These are phyloP conservation scores for Eledone cirrhosa DNA, from an alignment of 2,888 invertebrate species.

Conservation along the genomic window DNA sequence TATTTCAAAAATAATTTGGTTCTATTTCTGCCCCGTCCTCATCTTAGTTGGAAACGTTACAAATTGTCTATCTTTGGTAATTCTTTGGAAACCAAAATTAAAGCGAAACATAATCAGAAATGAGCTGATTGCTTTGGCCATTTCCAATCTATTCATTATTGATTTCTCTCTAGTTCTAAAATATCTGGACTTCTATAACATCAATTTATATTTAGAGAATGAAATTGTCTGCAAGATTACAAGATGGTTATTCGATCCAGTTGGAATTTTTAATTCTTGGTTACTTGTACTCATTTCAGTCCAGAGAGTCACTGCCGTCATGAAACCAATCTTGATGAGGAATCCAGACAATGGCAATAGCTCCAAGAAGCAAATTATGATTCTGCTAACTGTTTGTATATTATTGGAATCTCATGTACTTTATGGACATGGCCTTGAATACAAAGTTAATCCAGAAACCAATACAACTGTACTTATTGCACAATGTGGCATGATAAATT, in stretches of 20 bases:
- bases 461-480: not conserved
- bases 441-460: not conserved
- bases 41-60: not conserved
- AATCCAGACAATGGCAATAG: not conserved
- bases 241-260: not conserved
- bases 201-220: not conserved
- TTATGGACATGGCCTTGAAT: not conserved
- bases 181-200: not conserved
- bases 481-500: not conserved
- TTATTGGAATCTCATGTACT: not conserved
- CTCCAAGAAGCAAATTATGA: slow-evolving; percentile 7
- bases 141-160: not conserved
- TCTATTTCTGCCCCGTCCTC: not conserved
- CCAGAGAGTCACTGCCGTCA: not conserved
- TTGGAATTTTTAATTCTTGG: not conserved
- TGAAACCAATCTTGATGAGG: slow-evolving; percentile 8
- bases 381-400: not conserved
- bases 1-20: not conserved
- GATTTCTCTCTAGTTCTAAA: not conserved
- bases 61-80: not conserved
- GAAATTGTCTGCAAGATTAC: not conserved
- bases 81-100: not conserved
- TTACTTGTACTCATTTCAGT: slow-evolving; percentile 11
- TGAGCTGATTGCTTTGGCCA: not conserved
- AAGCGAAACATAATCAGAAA: not conserved